These are phyloP conservation scores for Xenopus borealis DNA, from an alignment of 2,113 vertebrate species.

Conservation along the genomic window DNA sequence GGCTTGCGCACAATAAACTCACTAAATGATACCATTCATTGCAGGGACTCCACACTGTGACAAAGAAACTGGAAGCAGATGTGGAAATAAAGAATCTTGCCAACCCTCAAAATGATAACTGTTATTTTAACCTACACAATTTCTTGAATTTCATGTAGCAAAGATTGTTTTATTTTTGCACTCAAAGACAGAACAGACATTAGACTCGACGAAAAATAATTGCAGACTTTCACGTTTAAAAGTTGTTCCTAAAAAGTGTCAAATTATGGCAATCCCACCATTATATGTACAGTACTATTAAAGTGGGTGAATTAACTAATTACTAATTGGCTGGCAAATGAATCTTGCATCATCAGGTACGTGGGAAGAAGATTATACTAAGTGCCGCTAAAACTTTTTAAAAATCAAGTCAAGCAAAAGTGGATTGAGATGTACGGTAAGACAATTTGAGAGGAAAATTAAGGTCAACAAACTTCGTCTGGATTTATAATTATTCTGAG, in stretches of 20 bases:
- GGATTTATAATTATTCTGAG: too few species aligned
- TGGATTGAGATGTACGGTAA: too few species aligned
- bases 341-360: neutral
- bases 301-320: neutral
- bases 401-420: neutral
- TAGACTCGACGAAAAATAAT: conserved; percentile 34
- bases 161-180: conserved; percentile 41
- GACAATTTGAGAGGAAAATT: too few species aligned
- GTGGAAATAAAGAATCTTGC: conserved; percentile 28
- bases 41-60: conserved; percentile 14
- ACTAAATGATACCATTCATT: conserved; percentile 20
- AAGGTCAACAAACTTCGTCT: too few species aligned
- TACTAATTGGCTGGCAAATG: neutral
- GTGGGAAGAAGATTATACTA: too few species aligned
- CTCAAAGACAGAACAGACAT: conserved; percentile 13
- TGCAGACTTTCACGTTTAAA: conserved; percentile 24
- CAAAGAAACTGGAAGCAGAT: conserved; percentile 49
- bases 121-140: conserved; percentile 40
- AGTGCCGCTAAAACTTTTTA: neutral
- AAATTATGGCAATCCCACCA: neutral
- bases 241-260: conserved; percentile 2
- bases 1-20: conserved; percentile 25
- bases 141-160: conserved; percentile 40
- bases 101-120: conserved; percentile 30
- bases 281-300: neutral